Evolutionary conservation across 2,888 invertebrate species (phyloP), one percentile per base, ranked within the genome.

Genomic region (Leucophora obtusa): DNA sequence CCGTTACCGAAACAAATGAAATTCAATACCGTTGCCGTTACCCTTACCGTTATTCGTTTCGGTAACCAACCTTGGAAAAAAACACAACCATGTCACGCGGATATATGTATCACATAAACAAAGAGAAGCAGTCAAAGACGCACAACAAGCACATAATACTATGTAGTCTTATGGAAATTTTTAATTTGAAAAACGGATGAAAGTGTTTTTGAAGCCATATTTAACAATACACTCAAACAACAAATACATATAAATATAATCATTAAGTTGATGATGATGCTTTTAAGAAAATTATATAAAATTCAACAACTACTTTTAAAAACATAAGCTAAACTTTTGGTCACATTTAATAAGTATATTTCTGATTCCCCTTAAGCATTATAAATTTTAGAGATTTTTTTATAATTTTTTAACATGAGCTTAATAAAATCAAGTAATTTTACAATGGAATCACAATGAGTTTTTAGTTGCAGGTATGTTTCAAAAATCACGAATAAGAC

Each of bases 181-280:
- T 87, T 89, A 89, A 89, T 89, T 90, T 89, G 86, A 87, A 90
- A 90, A 90, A 89, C 90, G 87, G 90, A 90, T 90, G 90, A 90
- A 90, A 89, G 90, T 89, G 90, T 90, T 90, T 90, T 87, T 87
- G 89, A 90, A 90, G 89, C 90, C 90, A 76, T 86, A 86, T 68
- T 43, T 68, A 58, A 71, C 50, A 79, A 77, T 56, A 35, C 15
- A 14, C 58, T 28, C 28, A 28, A 28, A 28, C 28, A 28, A 28
- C 28, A 28, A 21, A 21, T 3, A 28, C 28, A 28, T 6, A 28
- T 6, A 28, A 6, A 28, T 28, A 28, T 28, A 28, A 24, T n/a
- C n/a, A 59, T 9, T 7, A 38, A 51, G 9, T n/a, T n/a, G n/a
- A 15, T 43, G n/a, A 15, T 43, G n/a, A 15, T 11, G 33, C 51